Base-by-base conservation (phyloP, 2,888 invertebrate species). In the Tachystola acroxantha region DNA sequence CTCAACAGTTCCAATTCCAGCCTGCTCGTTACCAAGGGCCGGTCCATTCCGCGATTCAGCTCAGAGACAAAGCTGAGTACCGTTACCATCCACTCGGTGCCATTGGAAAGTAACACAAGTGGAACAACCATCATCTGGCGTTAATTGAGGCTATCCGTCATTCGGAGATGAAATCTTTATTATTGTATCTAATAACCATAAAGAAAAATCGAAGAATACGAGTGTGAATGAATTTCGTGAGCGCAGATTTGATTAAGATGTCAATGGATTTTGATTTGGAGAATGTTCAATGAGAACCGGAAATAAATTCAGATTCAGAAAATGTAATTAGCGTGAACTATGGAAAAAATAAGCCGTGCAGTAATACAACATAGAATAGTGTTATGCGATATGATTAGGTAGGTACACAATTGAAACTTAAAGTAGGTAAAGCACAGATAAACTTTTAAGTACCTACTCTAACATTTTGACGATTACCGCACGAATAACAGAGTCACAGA, bases 41-140 rank as follows among this genome's bases (percentile, higher is more conserved):
- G 45, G 46, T 51, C 41, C 48, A 57, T 47, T 43, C 40, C 42
- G 29, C 64, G 62, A 58, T 60, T 63, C 58, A 65, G 60, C 59
- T 62, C 39, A 45, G 61, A 75, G 72, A 81, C 81, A 78, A 80
- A 75, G 64, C 69, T 43, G 46, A 45, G 40, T 54, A 71, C 81
- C 81, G 81, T 81, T 81, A 80, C 53, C 49, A 52, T 53, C 60
- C 57, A 43, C 45, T 40, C 45, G 35, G 35, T 48, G 48, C 55
- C 54, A 59, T 34, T 68, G 62, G 74, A 80, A 81, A 80, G 76
- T 73, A 77, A 76, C 64, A 73, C 73, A 67, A 73, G 67, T 78
- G 68, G 69, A 74, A 74, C 68, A 55, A 75, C 67, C 70, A 73
- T 76, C 64, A 70, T 62, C 58, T 57, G 58, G 59, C 56, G 59